Conservation (phyloP, 2,797 vertebrate species). For the Sorex maritimensis region DNA sequence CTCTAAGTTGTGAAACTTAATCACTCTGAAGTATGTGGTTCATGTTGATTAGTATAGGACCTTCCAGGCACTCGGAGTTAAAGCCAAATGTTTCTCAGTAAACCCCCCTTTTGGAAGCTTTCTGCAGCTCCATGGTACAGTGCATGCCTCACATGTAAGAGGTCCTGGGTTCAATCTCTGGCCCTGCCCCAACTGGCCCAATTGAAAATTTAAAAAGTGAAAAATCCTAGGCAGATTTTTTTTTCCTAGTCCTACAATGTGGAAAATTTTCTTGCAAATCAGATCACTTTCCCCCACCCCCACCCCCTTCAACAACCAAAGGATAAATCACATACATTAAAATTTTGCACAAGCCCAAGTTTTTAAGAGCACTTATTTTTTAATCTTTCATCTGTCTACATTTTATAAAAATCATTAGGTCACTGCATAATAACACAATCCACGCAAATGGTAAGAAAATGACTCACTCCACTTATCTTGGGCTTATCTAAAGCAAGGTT, state of each 20-base stretch:
- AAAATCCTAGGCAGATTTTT: conserved; percentile 46
- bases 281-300: not conserved
- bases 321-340: conserved; percentile 6
- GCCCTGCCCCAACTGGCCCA: too few species aligned
- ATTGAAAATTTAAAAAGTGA: not conserved
- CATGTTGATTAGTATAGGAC: conserved; percentile 14
- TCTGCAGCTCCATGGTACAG: not conserved
- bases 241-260: not conserved
- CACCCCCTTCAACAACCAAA: not conserved
- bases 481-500: conserved; percentile 33
- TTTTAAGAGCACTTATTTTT: conserved; percentile 55
- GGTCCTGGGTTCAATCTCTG: too few species aligned
- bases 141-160: too few species aligned
- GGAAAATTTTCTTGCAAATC: conserved; percentile 2
- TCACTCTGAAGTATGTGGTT: conserved; percentile 22
- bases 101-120: conserved; percentile 42
- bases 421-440: conserved; percentile 11
- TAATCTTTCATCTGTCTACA: not conserved
- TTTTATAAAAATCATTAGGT: conserved; percentile 30
- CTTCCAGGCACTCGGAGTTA: not conserved
- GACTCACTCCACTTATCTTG: not conserved
- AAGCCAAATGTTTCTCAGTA: conserved; percentile 28
- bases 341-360: conserved; percentile 45
- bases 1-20: not conserved
- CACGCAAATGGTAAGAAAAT: conserved; percentile 19